A percentile compares a stretch with the other conserved stretches of the same genome.
phyloP scores from a whole-genome alignment of 2,113 vertebrate genomes.

The Ctenomys sociabilis region DNA sequence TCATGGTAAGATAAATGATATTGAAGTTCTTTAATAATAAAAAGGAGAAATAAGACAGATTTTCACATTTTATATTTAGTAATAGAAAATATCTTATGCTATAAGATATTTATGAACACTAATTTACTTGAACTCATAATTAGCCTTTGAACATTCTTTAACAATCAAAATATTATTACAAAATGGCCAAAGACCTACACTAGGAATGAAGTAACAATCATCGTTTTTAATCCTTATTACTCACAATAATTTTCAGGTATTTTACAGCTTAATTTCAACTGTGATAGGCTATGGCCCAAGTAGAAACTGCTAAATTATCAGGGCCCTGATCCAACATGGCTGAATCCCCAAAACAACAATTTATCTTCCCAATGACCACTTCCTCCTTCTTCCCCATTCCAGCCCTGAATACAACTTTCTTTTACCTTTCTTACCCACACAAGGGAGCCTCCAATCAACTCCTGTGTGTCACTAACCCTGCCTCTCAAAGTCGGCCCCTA shows the following conservation, averaged over 20 bases:
- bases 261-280: too few relatives aligned
- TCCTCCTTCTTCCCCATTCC: too few relatives aligned
- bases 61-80: neutral
- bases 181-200: neutral
- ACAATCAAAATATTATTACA: neutral
- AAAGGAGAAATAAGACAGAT: neutral
- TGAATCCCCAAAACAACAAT: too few relatives aligned
- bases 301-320: too few relatives aligned
- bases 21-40: constrained; percentile 10
- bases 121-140: neutral
- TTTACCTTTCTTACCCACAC: too few relatives aligned
- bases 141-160: neutral
- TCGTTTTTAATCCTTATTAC: neutral
- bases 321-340: too few relatives aligned
- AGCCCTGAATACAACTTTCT: too few relatives aligned
- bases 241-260: neutral
- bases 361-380: too few relatives aligned
- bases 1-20: neutral
- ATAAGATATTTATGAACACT: constrained; percentile 34
- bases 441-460: too few relatives aligned
- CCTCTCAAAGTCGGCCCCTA: too few relatives aligned
- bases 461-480: too few relatives aligned
- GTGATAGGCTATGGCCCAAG: too few relatives aligned
- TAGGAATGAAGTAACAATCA: neutral
- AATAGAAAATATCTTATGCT: neutral